These are phyloP conservation scores for Gallinago paraguaiae DNA, from an alignment of 2,113 vertebrate species.

Conservation along the genomic window DNA sequence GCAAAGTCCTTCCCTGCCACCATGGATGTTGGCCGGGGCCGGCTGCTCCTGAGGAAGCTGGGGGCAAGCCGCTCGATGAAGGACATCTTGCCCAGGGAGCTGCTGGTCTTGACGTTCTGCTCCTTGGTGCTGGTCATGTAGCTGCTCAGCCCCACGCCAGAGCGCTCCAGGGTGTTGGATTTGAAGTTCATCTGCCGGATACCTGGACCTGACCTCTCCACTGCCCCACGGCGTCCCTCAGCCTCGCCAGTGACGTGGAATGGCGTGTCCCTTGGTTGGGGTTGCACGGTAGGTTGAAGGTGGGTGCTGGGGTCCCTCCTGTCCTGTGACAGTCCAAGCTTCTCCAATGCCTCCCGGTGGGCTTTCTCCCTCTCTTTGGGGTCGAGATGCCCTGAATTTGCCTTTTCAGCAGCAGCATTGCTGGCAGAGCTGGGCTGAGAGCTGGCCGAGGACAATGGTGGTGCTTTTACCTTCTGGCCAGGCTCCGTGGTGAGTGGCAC, in stretches of 20 bases:
- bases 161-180: slow-evolving; percentile 77
- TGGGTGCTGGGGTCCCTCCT: slow-evolving; percentile 18
- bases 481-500: not conserved
- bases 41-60: slow-evolving; percentile 64
- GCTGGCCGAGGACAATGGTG: accelerated
- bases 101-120: slow-evolving; percentile 11
- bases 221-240: accelerated
- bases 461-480: not conserved
- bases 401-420: slow-evolving; percentile 17
- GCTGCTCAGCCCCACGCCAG: slow-evolving; percentile 75
- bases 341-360: slow-evolving; percentile 84
- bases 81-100: slow-evolving; percentile 66
- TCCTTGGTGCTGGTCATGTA: slow-evolving; percentile 27
- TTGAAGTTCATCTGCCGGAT: slow-evolving; percentile 65
- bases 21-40: slow-evolving; percentile 73
- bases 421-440: not conserved
- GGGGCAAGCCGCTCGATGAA: slow-evolving; percentile 51
- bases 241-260: not conserved
- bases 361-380: slow-evolving; percentile 77
- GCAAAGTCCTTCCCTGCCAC: slow-evolving; percentile 78
- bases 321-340: slow-evolving; percentile 85
- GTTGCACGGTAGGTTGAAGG: not conserved
- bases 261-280: not conserved
- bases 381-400: not conserved
- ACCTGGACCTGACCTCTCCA: not conserved